Base-by-base conservation (phyloP, 37 sponge, comb jelly and placozoan species). In the Dysidea cf. avara region DNA sequence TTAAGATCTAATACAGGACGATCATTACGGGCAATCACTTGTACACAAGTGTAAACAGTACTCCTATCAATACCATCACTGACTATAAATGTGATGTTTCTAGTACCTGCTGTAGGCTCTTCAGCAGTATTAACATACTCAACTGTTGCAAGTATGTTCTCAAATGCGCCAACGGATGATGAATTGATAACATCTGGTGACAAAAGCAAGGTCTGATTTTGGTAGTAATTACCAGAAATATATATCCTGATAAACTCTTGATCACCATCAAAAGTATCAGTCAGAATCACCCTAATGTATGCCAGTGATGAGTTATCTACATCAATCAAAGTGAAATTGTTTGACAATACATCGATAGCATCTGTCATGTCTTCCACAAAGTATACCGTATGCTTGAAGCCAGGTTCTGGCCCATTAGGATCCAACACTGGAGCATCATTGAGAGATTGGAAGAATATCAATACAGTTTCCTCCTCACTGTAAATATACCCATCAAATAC, bases 351-450 rank as follows among this genome's bases (percentile, higher is more conserved):
- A 31, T 61, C 33, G 21, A 82, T 34, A 2, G 6, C 20, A 9
- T 47, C 50, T 2, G 34, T 26, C 16, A 28, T n/a, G 46, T 81
- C 87, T 72, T 87, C 88, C 22, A 57, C 39, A 71, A 87, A 87
- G 18, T n/a, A 52, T 3, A 37, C 24, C 1, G 3, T 47, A 37
- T 38, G 72, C 34, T 59, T 51, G 2, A 56, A 7, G 2, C 65
- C 64, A 3, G 46, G 12, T 29, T 49, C 35, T 11, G 43, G 47
- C 12, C 75, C 81, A 56, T 69, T 74, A 17, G 82, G 63, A 39
- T 72, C 60, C 24, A 87, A 31, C 3, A 82, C 65, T 20, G 88
- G 88, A n/a, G 66, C 38, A 69, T 82, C 75, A 82, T 87, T 87
- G 35, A 87, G 73, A 31, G 72, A 72, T 51, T 24, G 35, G 46